A percentile compares a stretch with the other conserved stretches of the same genome.
phyloP scores from a whole-genome alignment of 2,797 vertebrate genomes.

The Hydrolagus colliei region DNA sequence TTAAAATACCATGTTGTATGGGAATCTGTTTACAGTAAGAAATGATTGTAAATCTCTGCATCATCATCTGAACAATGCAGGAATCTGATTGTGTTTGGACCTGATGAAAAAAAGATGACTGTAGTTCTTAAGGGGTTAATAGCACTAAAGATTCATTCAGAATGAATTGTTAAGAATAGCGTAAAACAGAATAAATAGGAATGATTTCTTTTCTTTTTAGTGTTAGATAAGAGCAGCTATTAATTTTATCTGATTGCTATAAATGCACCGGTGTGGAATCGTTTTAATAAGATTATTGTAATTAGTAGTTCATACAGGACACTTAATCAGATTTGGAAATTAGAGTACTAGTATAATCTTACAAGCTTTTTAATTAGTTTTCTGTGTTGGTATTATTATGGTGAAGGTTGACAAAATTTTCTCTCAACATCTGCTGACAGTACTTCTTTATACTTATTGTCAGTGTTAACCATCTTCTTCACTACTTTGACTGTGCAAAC shows the following conservation, averaged over 20 bases:
- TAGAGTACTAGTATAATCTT: slow-evolving; percentile 19
- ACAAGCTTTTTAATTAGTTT: slow-evolving; percentile 30
- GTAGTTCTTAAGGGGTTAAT: not conserved
- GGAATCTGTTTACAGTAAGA: not conserved
- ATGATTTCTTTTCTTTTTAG: slow-evolving; percentile 11
- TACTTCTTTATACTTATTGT: not conserved
- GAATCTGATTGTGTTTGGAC: not conserved
- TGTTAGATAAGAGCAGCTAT: slow-evolving; percentile 29
- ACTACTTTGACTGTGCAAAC: not conserved
- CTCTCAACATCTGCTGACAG: not conserved
- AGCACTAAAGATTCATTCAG: slow-evolving; percentile 2
- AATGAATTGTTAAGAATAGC: slow-evolving; percentile 19
- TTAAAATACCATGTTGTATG: too few species aligned
- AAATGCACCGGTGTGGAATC: slow-evolving; percentile 26
- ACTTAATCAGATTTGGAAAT: slow-evolving; percentile 25
- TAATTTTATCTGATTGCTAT: slow-evolving; percentile 28
- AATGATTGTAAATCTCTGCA: not conserved
- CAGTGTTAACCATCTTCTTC: slow-evolving; percentile 1
- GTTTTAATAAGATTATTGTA: slow-evolving; percentile 30
- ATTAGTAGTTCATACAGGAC: slow-evolving; percentile 29
- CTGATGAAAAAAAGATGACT: not conserved
- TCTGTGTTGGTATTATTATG: slow-evolving; percentile 20
- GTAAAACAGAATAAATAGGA: slow-evolving; percentile 21
- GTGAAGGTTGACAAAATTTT: slow-evolving; percentile 16
- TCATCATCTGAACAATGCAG: not conserved